A percentile compares a stretch with the other conserved stretches of the same genome.
Evolutionary conservation across 1,140 invertebrate species (phyloP).

Genomic region (Pissodes strobi): DNA sequence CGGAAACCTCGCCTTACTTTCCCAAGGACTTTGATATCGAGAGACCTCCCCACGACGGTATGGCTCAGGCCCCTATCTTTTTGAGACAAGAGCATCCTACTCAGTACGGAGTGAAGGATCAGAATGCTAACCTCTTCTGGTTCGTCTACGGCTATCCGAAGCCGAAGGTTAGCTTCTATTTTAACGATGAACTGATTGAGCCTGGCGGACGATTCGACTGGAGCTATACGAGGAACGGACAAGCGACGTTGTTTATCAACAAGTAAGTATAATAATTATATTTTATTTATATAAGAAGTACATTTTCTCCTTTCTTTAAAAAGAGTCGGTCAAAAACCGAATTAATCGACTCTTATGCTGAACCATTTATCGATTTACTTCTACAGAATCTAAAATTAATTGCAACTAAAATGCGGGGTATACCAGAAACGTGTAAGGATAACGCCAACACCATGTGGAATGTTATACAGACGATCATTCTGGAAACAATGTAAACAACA

Average conservation of each 20-base stretch:
- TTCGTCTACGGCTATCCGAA: conserved; percentile 93
- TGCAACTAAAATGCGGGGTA: too few relatives aligned
- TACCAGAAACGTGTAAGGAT: too few relatives aligned
- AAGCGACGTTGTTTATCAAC: conserved; percentile 84
- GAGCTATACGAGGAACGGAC: conserved; percentile 87
- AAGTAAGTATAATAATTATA: conserved; percentile 61
- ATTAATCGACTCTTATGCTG: too few relatives aligned
- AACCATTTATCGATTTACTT: too few relatives aligned
- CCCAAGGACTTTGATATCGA: conserved; percentile 90
- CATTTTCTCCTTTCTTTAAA: too few relatives aligned
- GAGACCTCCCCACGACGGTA: conserved; percentile 79
- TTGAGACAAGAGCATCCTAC: conserved; percentile 81
- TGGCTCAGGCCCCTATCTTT: conserved; percentile 81
- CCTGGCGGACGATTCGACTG: conserved; percentile 80
- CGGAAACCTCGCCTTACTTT: conserved; percentile 86
- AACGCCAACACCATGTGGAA: too few relatives aligned
- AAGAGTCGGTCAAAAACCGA: too few relatives aligned
- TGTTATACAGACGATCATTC: too few relatives aligned
- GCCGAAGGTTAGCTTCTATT: conserved; percentile 86
- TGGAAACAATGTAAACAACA: too few relatives aligned
- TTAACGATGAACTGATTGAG: conserved; percentile 81
- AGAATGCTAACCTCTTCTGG: conserved; percentile 86
- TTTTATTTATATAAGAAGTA: background rate
- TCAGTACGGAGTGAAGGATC: conserved; percentile 86
- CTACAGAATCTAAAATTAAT: too few relatives aligned